phyloP scores from a whole-genome alignment of 1,140 invertebrate species.

The Drosophila sp. region DNA sequence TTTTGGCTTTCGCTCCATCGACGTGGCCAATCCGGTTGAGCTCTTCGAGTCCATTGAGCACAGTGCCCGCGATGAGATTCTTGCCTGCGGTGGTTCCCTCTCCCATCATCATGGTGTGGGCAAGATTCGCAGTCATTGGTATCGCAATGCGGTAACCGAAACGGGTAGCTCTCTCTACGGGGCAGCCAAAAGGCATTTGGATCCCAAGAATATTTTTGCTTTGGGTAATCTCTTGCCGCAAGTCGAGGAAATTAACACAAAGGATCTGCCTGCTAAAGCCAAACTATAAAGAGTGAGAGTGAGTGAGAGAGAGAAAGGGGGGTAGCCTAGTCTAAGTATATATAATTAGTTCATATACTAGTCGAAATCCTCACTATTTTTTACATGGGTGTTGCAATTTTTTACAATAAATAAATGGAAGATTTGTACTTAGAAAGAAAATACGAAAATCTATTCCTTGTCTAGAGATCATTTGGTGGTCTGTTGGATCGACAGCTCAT shows the following conservation, averaged over 20 bases:
- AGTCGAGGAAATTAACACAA: constrained; percentile 6
- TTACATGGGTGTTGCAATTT: constrained; percentile 66
- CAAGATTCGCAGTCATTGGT: constrained; percentile 95
- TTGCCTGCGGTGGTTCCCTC: constrained; percentile 94
- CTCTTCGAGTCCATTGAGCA: constrained; percentile 93
- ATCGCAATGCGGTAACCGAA: constrained; percentile 89
- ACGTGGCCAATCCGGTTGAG: constrained; percentile 89
- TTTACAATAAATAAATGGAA: constrained; percentile 70
- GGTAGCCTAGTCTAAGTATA: not conserved
- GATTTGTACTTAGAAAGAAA: constrained; percentile 45
- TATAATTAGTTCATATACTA: constrained; percentile 53
- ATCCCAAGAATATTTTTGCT: constrained; percentile 97
- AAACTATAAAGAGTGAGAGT: constrained; percentile 60
- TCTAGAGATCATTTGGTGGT: not conserved
- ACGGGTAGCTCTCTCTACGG: constrained; percentile 89
- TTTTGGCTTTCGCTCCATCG: constrained; percentile 94
- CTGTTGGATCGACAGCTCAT: constrained; percentile 59
- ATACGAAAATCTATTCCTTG: not conserved
- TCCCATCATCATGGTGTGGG: constrained; percentile 99
- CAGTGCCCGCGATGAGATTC: constrained; percentile 94
- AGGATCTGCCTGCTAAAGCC: constrained; percentile 51
- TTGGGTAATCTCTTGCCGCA: constrained; percentile 88
- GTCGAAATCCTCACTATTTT: constrained; percentile 57
- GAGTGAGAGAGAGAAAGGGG: not conserved
- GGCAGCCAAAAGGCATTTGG: constrained; percentile 93